Evolutionary conservation across 2,797 vertebrate genomes (phyloP).

Genomic region (Telmatherina bonti): DNA sequence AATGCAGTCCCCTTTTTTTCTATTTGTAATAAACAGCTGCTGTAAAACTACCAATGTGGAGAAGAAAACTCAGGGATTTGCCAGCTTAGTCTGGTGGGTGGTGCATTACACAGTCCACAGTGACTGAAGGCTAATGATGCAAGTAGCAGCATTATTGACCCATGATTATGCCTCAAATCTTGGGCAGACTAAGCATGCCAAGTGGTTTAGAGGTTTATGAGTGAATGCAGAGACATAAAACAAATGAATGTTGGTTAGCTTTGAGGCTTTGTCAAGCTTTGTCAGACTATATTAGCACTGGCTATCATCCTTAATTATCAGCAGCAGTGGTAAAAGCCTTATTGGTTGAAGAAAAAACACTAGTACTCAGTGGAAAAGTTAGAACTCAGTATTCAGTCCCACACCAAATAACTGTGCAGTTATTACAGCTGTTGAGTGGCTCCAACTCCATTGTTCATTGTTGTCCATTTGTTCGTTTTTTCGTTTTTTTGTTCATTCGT

Average conservation of each 20-base stretch:
- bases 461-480: no score
- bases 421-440: no score
- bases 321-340: neutral
- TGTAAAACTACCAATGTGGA: constrained; percentile 28
- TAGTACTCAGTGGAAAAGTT: no score
- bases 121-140: constrained; percentile 38
- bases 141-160: constrained; percentile 47
- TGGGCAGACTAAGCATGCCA: constrained; percentile 7
- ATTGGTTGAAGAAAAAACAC: neutral
- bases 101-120: constrained; percentile 22
- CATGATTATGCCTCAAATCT: constrained; percentile 50
- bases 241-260: constrained; percentile 1
- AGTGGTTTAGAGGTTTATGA: constrained; percentile 33
- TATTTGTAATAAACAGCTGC: constrained; percentile 36
- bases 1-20: constrained; percentile 31
- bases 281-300: constrained; percentile 15
- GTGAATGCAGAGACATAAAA: constrained; percentile 13
- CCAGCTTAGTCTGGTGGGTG: constrained; percentile 32
- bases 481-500: no score
- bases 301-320: constrained; percentile 8
- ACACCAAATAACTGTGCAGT: no score
- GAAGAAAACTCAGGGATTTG: constrained; percentile 32
- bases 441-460: neutral
- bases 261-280: constrained; percentile 26
- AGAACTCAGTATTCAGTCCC: no score